Evolutionary conservation across 2,797 vertebrate species (phyloP).

Genomic region (Buphagus erythrorhynchus): DNA sequence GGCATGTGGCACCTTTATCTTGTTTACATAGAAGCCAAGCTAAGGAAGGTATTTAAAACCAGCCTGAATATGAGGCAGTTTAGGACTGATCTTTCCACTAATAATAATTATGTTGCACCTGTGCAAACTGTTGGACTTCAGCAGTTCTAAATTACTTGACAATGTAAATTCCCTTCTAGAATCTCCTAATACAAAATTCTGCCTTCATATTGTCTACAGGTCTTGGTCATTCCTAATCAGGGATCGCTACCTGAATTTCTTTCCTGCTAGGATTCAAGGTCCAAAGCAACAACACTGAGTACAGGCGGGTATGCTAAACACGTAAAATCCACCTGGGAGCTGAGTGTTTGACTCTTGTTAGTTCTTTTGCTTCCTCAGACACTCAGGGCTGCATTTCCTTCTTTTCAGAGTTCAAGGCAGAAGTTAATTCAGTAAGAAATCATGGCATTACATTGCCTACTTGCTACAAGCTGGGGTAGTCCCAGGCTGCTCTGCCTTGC

Average conservation of each 20-base stretch:
- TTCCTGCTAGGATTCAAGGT: not conserved
- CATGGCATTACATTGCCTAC: not conserved
- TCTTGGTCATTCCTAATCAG: not conserved
- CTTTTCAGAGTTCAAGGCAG: not conserved
- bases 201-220: not conserved
- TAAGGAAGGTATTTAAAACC: not conserved
- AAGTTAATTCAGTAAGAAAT: not conserved
- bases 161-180: not conserved
- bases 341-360: fast-evolving
- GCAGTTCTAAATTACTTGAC: not conserved
- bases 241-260: not conserved
- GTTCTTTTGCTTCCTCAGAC: not conserved
- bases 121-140: not conserved
- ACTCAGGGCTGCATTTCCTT: not conserved
- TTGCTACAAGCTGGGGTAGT: not conserved
- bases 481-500: not conserved
- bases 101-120: not conserved
- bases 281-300: fast-evolving
- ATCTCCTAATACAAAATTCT: not conserved
- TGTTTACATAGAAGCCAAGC: not conserved
- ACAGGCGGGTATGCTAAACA: not conserved
- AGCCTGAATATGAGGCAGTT: not conserved
- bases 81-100: not conserved
- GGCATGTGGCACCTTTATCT: not conserved
- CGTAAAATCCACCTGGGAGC: not conserved